Evolutionary conservation across 2,797 vertebrate species (phyloP).

Genomic region (Lemur catta): DNA sequence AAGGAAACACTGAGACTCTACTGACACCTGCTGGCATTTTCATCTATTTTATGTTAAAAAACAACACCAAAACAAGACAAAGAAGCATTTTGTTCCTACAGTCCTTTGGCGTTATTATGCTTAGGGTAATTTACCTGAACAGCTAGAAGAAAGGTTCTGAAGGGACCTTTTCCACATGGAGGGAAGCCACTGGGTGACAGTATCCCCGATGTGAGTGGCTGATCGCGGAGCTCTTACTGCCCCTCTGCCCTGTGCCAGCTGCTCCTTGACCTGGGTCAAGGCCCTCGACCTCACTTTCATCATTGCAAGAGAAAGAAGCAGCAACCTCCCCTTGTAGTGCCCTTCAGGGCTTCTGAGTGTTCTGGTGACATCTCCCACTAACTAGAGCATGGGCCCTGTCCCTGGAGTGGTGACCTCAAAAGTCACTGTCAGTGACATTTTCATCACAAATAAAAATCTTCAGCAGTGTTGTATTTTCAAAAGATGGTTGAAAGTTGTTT

Average conservation of each 20-base stretch:
- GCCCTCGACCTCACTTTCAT: background rate
- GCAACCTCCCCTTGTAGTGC: background rate
- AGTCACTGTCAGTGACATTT: background rate
- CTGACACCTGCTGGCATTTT: slow-evolving; percentile 71
- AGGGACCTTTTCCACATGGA: background rate
- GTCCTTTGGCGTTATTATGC: background rate
- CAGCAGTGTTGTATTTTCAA: background rate
- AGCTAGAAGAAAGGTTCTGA: background rate
- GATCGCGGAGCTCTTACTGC: background rate
- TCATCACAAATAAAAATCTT: background rate
- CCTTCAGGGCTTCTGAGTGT: background rate
- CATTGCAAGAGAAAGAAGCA: background rate
- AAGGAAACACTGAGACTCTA: slow-evolving; percentile 34
- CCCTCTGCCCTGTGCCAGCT: background rate
- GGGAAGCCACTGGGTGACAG: background rate
- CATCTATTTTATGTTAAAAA: background rate
- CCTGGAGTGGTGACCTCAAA: background rate
- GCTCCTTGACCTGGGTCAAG: background rate
- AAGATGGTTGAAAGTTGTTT: background rate
- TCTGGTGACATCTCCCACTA: background rate
- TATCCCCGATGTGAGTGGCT: background rate
- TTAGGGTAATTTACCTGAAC: background rate
- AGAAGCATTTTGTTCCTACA: background rate
- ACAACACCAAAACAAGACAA: background rate
- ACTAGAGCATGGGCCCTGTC: background rate